Conservation (phyloP, 2,113 vertebrate genomes). For the Menura novaehollandiae region DNA sequence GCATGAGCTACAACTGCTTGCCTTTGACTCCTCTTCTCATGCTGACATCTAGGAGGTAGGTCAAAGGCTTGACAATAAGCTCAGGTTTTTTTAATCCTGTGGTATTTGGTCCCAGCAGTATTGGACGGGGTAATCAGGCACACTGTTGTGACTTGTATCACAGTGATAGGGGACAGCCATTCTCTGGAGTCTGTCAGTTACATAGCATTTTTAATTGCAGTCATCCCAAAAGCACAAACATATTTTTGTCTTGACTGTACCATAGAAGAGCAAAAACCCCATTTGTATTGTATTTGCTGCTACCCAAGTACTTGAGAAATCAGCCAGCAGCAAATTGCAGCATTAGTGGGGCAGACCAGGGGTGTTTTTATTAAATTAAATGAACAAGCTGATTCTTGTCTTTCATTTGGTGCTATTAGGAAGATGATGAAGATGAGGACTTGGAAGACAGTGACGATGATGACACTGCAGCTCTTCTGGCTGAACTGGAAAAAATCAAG, state of each 20-base stretch:
- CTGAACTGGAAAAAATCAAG: slow-evolving; percentile 96
- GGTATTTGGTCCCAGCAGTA: not conserved
- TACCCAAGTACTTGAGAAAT: not conserved
- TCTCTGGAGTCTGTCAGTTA: not conserved
- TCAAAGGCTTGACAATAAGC: not conserved
- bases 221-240: not conserved
- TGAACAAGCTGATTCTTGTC: not conserved
- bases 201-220: not conserved
- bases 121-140: not conserved
- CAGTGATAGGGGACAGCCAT: not conserved
- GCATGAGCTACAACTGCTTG: not conserved
- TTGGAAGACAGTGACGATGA: slow-evolving; percentile 94
- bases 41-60: not conserved
- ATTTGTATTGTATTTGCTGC: not conserved
- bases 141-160: rapidly evolving
- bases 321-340: not conserved
- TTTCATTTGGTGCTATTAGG: slow-evolving; percentile 36
- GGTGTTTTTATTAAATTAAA: not conserved
- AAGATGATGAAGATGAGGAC: slow-evolving; percentile 84
- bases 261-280: not conserved
- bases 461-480: slow-evolving; percentile 92
- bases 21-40: not conserved
- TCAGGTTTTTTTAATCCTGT: not conserved
- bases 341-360: not conserved
- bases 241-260: not conserved